Evolutionary conservation across 23 tunicate genomes (phyloP).

Genomic region (Aplidium turbinatum): DNA sequence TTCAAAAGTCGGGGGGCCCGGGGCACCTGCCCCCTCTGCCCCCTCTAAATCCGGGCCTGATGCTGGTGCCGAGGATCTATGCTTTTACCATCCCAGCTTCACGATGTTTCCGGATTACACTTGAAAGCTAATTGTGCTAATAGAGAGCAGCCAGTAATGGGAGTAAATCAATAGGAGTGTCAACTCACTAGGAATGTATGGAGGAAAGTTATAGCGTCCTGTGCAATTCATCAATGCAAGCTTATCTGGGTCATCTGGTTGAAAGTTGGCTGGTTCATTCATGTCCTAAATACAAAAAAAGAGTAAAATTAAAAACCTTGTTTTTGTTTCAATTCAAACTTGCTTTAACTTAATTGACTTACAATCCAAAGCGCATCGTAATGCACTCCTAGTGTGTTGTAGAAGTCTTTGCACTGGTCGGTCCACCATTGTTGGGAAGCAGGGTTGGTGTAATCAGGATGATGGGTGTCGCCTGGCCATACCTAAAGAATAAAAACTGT

Average conservation of each 20-base stretch:
- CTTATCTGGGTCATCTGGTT: conserved; percentile 82
- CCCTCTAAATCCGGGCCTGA: too few species aligned
- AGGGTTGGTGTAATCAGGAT: conserved; percentile 94
- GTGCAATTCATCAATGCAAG: conserved; percentile 87
- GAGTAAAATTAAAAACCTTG: neutral
- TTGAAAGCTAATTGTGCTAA: too few species aligned
- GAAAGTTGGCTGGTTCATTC: conserved; percentile 99
- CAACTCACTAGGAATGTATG: conserved; percentile 77
- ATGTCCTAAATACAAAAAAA: conserved; percentile 66
- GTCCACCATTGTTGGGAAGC: conserved; percentile 69
- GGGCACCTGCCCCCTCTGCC: too few species aligned
- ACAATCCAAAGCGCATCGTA: conserved; percentile 97
- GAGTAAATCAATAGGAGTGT: too few species aligned
- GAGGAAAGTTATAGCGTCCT: conserved; percentile 76
- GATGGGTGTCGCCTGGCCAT: conserved; percentile 98
- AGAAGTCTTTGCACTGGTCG: conserved; percentile 77
- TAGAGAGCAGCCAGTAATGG: too few species aligned
- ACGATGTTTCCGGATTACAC: too few species aligned
- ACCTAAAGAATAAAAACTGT: too few species aligned
- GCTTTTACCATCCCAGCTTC: too few species aligned
- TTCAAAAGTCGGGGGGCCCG: too few species aligned
- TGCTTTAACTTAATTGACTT: conserved; percentile 16
- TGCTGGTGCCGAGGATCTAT: too few species aligned
- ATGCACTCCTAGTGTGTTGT: conserved; percentile 25
- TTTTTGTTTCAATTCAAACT: neutral